Conservation (phyloP, 64 coral and sea anemone genomes). For the Cladopsammia gracilis region DNA sequence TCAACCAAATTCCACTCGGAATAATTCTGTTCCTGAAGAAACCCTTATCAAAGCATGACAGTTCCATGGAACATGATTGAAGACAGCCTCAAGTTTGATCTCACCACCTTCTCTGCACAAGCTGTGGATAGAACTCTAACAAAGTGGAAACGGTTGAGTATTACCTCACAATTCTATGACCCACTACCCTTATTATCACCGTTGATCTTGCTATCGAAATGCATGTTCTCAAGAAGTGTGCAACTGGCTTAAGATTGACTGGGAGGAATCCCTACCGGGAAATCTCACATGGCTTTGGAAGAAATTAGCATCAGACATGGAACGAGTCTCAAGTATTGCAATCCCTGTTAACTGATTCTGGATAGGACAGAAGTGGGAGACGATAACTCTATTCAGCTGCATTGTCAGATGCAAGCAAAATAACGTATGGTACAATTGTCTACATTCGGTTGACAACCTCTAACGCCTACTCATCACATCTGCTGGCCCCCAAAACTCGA, state of each 20-base stretch:
- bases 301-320: conserved; percentile 14
- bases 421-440: conserved; percentile 18
- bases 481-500: not conserved
- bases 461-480: not conserved
- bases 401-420: conserved; percentile 14
- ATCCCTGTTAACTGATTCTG: not conserved
- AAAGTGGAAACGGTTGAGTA: not conserved
- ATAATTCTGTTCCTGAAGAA: not conserved
- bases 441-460: not conserved
- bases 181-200: not conserved
- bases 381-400: conserved; percentile 12
- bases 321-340: not conserved
- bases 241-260: not conserved
- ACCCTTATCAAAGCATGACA: not conserved
- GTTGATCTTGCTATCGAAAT: not conserved
- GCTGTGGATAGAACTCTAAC: not conserved
- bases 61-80: not conserved
- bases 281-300: conserved; percentile 5
- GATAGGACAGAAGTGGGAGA: not conserved
- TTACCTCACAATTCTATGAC: not conserved
- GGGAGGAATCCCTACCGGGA: conserved; percentile 29
- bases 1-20: not conserved
- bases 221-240: conserved; percentile 44
- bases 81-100: not conserved
- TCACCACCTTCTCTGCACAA: not conserved